Conservation (phyloP, 2,888 invertebrate genomes). For the Helicoverpa assulta region DNA sequence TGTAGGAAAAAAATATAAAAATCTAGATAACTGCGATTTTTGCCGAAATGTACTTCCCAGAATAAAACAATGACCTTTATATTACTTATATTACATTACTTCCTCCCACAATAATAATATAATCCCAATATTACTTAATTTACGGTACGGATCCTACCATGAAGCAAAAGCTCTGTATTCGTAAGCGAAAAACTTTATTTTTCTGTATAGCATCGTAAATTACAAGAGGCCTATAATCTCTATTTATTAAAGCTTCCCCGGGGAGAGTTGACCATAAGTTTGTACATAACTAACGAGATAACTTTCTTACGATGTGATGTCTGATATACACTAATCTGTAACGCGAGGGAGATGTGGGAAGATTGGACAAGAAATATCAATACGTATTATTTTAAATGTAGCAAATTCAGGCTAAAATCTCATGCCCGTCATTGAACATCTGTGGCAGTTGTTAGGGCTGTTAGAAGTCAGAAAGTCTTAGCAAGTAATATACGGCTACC, state of each 20-base stretch:
- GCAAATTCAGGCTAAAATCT: too few relatives aligned
- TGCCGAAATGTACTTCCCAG: too few relatives aligned
- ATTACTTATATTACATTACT: not conserved
- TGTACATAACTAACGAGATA: constrained; percentile 85
- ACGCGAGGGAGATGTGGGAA: constrained; percentile 39
- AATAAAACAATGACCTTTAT: not conserved
- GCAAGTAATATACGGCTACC: too few relatives aligned
- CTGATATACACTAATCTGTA: constrained; percentile 75
- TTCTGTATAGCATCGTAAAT: constrained; percentile 70
- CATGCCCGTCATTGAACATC: too few relatives aligned
- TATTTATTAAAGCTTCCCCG: constrained; percentile 76
- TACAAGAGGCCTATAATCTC: constrained; percentile 76
- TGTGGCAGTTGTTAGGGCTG: too few relatives aligned
- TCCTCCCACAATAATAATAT: not conserved
- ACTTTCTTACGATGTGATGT: constrained; percentile 79
- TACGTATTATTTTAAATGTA: too few relatives aligned
- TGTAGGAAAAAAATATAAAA: too few relatives aligned
- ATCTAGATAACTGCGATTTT: too few relatives aligned
- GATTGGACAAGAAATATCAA: constrained; percentile 42
- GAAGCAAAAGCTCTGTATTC: constrained; percentile 58
- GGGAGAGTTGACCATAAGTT: constrained; percentile 70
- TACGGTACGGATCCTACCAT: constrained; percentile 24
- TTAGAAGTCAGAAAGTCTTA: too few relatives aligned
- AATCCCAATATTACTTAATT: constrained; percentile 22
- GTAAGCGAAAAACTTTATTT: constrained; percentile 66